Conservation (phyloP, 2,888 invertebrate genomes). For the Dorcus hopei region DNA sequence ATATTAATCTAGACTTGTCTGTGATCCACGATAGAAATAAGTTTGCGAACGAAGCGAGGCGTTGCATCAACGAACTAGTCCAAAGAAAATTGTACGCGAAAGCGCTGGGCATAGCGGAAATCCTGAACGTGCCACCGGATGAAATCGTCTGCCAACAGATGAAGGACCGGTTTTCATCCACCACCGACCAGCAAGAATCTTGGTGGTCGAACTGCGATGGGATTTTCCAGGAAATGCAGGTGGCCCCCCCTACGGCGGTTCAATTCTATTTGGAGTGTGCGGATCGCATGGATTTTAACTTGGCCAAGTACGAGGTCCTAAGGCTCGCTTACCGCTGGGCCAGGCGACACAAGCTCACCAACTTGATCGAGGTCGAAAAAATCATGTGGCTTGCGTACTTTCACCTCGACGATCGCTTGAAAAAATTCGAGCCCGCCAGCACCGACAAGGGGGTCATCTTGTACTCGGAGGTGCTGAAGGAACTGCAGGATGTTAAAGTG, state of each 20-base stretch:
- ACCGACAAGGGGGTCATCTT: neutral
- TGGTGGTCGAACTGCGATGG: conserved; percentile 62
- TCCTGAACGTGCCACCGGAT: conserved; percentile 52
- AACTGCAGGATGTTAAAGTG: conserved; percentile 3
- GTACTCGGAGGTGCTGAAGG: conserved; percentile 2
- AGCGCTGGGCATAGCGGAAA: conserved; percentile 58
- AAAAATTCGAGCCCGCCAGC: conserved; percentile 3
- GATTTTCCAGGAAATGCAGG: conserved; percentile 59
- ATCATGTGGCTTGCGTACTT: conserved; percentile 40
- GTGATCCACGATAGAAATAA: conserved; percentile 35
- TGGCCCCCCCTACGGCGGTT: conserved; percentile 61
- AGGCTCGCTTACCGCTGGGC: conserved; percentile 44
- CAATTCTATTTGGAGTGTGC: conserved; percentile 61
- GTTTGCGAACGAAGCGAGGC: conserved; percentile 51
- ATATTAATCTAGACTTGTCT: conserved; percentile 54
- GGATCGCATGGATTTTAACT: conserved; percentile 48
- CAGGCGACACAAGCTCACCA: conserved; percentile 31
- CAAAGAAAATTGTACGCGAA: conserved; percentile 53
- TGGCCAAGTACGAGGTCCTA: conserved; percentile 53
- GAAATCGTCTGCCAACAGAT: conserved; percentile 57
- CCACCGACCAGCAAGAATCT: conserved; percentile 47
- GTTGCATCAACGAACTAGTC: conserved; percentile 56
- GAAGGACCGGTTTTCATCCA: conserved; percentile 52
- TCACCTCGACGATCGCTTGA: conserved; percentile 6
- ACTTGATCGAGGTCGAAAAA: conserved; percentile 37